A percentile compares a stretch with the other conserved stretches of the same genome.
Evolutionary conservation across 2,113 vertebrate species (phyloP).

Genomic region (Carollia perspicillata): DNA sequence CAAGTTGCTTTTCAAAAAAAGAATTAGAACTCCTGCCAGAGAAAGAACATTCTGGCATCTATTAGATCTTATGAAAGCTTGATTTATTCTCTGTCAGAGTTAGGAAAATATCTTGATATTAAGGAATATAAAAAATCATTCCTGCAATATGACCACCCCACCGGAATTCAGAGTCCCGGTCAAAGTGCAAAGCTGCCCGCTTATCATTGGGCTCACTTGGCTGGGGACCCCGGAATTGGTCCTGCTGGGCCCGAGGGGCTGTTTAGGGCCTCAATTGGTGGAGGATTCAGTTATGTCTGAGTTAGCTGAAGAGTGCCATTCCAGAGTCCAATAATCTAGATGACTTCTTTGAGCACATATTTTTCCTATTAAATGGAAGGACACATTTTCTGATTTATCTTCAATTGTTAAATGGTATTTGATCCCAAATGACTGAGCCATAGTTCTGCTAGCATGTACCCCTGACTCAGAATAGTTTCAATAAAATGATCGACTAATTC

Average conservation of each 20-base stretch:
- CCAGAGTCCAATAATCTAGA: background rate
- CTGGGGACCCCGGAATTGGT: background rate
- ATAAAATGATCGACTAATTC: background rate
- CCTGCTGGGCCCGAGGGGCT: background rate
- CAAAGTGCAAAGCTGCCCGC: background rate
- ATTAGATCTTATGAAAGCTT: slow-evolving; percentile 70
- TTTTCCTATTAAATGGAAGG: background rate
- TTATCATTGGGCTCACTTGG: background rate
- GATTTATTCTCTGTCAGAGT: slow-evolving; percentile 68
- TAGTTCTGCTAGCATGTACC: background rate
- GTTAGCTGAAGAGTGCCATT: background rate
- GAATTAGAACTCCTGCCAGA: slow-evolving; percentile 31
- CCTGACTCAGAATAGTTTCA: background rate
- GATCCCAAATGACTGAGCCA: background rate
- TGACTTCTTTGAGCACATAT: background rate
- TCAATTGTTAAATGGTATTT: background rate
- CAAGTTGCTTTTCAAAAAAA: slow-evolving; percentile 50
- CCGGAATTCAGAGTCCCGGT: slow-evolving; percentile 25
- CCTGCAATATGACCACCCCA: background rate
- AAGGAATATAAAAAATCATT: slow-evolving; percentile 55
- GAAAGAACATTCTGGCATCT: slow-evolving; percentile 52
- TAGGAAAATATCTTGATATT: slow-evolving; percentile 26
- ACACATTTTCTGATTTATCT: slow-evolving; percentile 5
- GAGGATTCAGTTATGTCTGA: background rate
- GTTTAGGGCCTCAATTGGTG: background rate